Conservation (phyloP, 2,113 vertebrate genomes). For the Tretioscincus oriximinensis region DNA sequence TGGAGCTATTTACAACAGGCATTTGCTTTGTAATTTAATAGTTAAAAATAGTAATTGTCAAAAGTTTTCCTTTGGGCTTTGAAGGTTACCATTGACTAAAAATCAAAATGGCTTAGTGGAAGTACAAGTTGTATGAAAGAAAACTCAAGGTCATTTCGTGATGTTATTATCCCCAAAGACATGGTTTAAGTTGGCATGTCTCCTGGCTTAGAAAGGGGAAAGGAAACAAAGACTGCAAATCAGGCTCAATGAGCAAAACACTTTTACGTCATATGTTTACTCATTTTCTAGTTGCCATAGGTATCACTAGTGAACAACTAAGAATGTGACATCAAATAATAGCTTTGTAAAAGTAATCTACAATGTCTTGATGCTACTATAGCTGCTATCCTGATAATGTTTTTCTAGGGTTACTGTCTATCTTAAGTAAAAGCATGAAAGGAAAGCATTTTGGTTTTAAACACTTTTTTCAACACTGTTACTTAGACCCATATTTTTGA, state of each 20-base stretch:
- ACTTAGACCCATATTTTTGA: too few relatives aligned
- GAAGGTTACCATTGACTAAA: neutral
- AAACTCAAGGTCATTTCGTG: constrained; percentile 45
- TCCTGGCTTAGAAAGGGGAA: constrained; percentile 42
- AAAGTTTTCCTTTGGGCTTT: neutral
- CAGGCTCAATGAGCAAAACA: constrained; percentile 44
- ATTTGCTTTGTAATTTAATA: neutral
- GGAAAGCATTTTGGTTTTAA: neutral
- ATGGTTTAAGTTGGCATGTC: constrained; percentile 51
- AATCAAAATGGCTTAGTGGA: constrained; percentile 10
- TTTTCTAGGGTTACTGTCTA: constrained; percentile 22
- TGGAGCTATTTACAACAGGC: neutral
- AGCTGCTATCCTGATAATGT: constrained; percentile 23
- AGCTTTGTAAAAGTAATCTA: constrained; percentile 31
- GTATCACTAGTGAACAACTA: constrained; percentile 29
- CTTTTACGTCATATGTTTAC: constrained; percentile 52
- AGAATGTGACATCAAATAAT: constrained; percentile 39
- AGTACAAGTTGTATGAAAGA: constrained; percentile 8
- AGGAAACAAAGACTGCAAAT: constrained; percentile 51
- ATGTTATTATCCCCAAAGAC: constrained; percentile 40
- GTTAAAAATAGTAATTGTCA: neutral
- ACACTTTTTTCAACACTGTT: too few relatives aligned
- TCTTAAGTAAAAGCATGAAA: neutral
- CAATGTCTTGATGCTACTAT: constrained; percentile 24
- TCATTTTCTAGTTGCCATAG: constrained; percentile 40